phyloP scores from a whole-genome alignment of 2,888 invertebrate species.

The Pocota personata region DNA sequence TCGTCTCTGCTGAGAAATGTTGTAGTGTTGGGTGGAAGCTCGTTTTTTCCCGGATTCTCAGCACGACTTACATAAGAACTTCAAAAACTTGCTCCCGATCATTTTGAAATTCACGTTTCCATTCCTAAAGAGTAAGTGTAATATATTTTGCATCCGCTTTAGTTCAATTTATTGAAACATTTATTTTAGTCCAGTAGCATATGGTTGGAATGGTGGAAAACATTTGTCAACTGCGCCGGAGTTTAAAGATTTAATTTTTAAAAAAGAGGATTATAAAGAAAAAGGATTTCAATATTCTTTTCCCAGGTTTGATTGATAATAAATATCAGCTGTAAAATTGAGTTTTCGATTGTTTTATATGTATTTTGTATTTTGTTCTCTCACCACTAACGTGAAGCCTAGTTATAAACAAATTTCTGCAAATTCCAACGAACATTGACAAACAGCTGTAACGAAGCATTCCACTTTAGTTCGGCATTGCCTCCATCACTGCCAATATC shows the following conservation, averaged over 20 bases:
- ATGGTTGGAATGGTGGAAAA: slow-evolving; percentile 95
- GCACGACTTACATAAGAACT: slow-evolving; percentile 91
- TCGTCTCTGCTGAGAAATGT: slow-evolving; percentile 92
- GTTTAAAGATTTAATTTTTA: slow-evolving; percentile 89
- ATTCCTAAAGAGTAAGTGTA: slow-evolving; percentile 86
- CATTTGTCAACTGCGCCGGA: slow-evolving; percentile 88
- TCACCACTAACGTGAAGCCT: too few species aligned
- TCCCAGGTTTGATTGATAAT: not conserved
- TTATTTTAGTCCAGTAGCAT: slow-evolving; percentile 88
- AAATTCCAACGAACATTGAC: too few species aligned
- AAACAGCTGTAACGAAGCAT: too few species aligned
- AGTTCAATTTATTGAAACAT: not conserved
- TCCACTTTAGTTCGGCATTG: too few species aligned
- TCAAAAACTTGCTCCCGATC: slow-evolving; percentile 89
- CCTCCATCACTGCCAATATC: too few species aligned
- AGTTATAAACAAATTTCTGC: too few species aligned
- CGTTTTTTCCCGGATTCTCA: slow-evolving; percentile 92
- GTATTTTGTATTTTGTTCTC: too few species aligned
- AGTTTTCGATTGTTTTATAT: too few species aligned
- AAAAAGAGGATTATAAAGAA: slow-evolving; percentile 95
- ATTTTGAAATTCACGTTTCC: slow-evolving; percentile 89
- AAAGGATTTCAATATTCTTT: slow-evolving; percentile 84
- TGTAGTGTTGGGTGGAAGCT: slow-evolving; percentile 91
- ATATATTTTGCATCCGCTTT: not conserved
- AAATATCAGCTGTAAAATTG: not conserved